These are phyloP conservation scores for Conger conger DNA, from an alignment of 2,113 vertebrate species.

Conservation along the genomic window DNA sequence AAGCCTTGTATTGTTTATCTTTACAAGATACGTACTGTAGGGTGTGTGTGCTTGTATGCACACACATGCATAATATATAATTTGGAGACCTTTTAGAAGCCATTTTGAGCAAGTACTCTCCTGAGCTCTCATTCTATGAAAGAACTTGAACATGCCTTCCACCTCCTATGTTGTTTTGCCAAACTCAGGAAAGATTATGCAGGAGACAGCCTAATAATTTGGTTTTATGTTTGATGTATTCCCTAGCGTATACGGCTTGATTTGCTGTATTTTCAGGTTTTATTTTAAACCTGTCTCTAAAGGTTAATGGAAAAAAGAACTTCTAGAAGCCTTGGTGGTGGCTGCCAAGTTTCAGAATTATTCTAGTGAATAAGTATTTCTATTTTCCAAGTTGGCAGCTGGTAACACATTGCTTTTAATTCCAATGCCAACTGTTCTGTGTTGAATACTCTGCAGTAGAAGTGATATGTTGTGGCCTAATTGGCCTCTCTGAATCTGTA, in stretches of 20 bases:
- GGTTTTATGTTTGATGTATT: background rate
- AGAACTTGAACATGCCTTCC: background rate
- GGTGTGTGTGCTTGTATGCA: background rate
- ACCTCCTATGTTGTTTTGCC: background rate
- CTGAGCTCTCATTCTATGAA: background rate
- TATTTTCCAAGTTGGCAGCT: background rate
- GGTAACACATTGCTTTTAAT: background rate
- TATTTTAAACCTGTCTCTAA: background rate
- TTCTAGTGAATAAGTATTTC: background rate
- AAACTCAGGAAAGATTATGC: background rate
- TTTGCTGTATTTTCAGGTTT: background rate
- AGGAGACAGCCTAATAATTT: background rate
- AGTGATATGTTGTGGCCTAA: conserved; percentile 42
- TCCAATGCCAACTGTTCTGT: conserved; percentile 10
- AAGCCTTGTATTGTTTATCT: background rate
- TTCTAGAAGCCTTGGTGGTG: background rate
- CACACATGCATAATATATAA: background rate
- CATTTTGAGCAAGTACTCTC: background rate
- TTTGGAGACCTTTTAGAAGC: background rate
- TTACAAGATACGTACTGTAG: background rate
- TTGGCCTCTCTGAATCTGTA: conserved; percentile 36
- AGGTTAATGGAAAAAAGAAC: background rate
- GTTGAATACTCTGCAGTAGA: conserved; percentile 28
- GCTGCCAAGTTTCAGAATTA: background rate
- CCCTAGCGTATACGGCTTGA: background rate